These are phyloP conservation scores for Ephydatia muelleri DNA, from an alignment of 37 sponge, comb jelly and placozoan species.

Conservation along the genomic window DNA sequence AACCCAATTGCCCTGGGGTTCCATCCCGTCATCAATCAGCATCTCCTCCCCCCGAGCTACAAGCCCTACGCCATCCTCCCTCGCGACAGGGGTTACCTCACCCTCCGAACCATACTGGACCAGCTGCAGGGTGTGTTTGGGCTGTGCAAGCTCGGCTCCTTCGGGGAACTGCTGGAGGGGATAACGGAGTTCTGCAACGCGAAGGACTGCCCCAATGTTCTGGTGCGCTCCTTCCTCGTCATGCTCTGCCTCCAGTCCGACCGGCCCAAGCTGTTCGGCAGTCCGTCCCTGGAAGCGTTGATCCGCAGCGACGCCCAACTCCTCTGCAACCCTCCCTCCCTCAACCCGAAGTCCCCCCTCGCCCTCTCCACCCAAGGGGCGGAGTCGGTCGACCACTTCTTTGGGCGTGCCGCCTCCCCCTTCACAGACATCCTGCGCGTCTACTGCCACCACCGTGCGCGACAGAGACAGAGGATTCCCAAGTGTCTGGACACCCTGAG, in stretches of 20 bases:
- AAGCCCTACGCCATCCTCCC: constrained; percentile 49
- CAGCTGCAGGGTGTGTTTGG: constrained; percentile 41
- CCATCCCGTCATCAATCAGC: constrained; percentile 78
- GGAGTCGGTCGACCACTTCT: constrained; percentile 50
- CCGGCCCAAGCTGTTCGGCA: constrained; percentile 51
- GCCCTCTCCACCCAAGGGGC: constrained; percentile 41
- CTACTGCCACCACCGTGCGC: constrained; percentile 79
- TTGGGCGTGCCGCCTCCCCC: constrained; percentile 26
- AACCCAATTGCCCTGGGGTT: constrained; percentile 67
- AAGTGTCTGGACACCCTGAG: constrained; percentile 51
- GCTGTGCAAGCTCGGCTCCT: constrained; percentile 32
- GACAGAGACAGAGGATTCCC: constrained; percentile 60
- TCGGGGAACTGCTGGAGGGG: constrained; percentile 40
- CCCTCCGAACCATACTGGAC: constrained; percentile 16
- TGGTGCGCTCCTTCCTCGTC: constrained; percentile 70
- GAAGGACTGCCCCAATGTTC: constrained; percentile 51
- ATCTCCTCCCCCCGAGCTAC: constrained; percentile 84
- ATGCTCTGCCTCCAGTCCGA: constrained; percentile 42
- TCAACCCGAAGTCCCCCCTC: constrained; percentile 72
- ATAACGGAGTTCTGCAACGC: constrained; percentile 33
- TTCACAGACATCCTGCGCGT: constrained; percentile 55
- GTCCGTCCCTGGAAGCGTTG: constrained; percentile 36
- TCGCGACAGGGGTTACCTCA: constrained; percentile 19
- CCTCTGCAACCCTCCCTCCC: constrained; percentile 67
- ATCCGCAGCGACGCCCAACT: constrained; percentile 59